Evolutionary conservation across 2,113 vertebrate species (phyloP).

Genomic region (Triplophysa tibetana): DNA sequence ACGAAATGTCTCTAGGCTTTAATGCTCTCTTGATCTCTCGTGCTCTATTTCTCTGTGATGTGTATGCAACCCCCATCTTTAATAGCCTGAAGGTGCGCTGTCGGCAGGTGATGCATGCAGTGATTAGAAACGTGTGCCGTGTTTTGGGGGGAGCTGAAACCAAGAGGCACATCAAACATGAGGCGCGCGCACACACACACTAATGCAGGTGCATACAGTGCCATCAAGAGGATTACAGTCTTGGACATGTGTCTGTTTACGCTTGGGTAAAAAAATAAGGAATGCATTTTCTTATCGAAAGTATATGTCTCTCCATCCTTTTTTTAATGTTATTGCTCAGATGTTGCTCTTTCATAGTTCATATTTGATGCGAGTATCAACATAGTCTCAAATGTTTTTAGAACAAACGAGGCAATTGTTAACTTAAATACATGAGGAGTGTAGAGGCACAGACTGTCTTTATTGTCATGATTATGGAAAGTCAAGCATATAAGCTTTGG

Average conservation of each 20-base stretch:
- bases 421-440: no score
- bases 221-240: slow-evolving; percentile 23
- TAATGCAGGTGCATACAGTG: slow-evolving; percentile 27
- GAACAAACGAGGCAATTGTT: no score
- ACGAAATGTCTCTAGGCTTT: slow-evolving; percentile 57
- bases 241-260: background rate
- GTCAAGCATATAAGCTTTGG: background rate
- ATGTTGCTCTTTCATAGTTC: no score
- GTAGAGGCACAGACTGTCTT: background rate
- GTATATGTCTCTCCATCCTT: no score
- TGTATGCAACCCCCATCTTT: slow-evolving; percentile 43
- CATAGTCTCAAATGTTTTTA: no score
- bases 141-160: slow-evolving; percentile 17
- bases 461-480: slow-evolving; percentile 17
- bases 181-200: background rate
- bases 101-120: background rate
- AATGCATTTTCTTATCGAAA: background rate
- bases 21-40: slow-evolving; percentile 7
- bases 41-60: background rate
- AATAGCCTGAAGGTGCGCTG: slow-evolving; percentile 42
- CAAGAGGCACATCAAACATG: slow-evolving; percentile 24
- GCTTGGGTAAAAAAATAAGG: slow-evolving; percentile 21
- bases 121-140: slow-evolving; percentile 9
- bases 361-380: no score
- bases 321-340: no score